phyloP scores from a whole-genome alignment of 2,888 invertebrate species.

The Dryobota labecula region DNA sequence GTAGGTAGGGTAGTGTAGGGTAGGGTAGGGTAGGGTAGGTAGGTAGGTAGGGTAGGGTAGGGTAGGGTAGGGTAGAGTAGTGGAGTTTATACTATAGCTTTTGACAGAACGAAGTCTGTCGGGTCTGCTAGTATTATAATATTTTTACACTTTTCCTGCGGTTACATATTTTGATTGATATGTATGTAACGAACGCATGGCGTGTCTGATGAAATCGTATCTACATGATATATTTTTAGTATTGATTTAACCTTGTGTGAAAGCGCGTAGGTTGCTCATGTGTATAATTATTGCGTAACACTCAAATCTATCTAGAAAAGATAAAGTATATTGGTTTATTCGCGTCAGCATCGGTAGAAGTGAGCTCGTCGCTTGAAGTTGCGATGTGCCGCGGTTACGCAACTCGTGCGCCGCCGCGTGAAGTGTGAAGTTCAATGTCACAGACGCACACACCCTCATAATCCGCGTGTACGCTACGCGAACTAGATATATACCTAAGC shows the following conservation, averaged over 20 bases:
- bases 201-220: conserved; percentile 5
- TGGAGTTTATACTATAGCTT: too few relatives aligned
- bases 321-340: conserved; percentile 56
- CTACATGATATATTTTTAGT: conserved; percentile 29
- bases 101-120: too few relatives aligned
- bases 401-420: conserved; percentile 87
- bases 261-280: conserved; percentile 29
- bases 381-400: conserved; percentile 79
- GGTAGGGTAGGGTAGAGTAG: too few relatives aligned
- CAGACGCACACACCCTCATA: conserved; percentile 78
- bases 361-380: conserved; percentile 63
- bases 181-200: neutral
- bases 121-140: too few relatives aligned
- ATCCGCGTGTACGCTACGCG: conserved; percentile 57
- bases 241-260: conserved; percentile 38
- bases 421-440: conserved; percentile 91
- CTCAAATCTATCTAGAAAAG: conserved; percentile 51
- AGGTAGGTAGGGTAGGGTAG: too few relatives aligned
- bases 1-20: too few relatives aligned
- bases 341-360: conserved; percentile 64
- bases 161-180: neutral
- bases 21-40: too few relatives aligned
- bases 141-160: conserved; percentile 3
- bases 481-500: conserved; percentile 70
- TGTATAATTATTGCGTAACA: conserved; percentile 45